Evolutionary conservation across 2,113 vertebrate genomes (phyloP).

Genomic region (Hypomesus transpacificus): DNA sequence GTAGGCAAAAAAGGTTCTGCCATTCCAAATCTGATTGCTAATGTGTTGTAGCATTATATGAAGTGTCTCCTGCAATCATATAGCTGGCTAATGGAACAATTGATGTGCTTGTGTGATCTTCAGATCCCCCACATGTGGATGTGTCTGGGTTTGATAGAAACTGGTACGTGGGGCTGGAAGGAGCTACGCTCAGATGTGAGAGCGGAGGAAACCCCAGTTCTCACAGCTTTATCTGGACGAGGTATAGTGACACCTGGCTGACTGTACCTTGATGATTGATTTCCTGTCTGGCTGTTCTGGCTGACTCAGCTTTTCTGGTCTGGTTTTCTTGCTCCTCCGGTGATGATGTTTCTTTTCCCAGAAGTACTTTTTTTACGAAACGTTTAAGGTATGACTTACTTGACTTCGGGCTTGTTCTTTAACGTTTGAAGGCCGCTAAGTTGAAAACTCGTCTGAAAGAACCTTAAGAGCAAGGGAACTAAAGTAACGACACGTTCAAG

Average conservation of each 20-base stretch:
- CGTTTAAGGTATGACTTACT: too few species aligned
- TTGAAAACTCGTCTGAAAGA: too few species aligned
- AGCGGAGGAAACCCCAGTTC: slow-evolving; percentile 81
- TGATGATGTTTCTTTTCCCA: too few species aligned
- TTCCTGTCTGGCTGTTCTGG: slow-evolving; percentile 15
- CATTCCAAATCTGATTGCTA: too few species aligned
- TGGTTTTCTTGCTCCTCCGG: neutral
- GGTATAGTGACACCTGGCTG: slow-evolving; percentile 62
- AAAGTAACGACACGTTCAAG: too few species aligned
- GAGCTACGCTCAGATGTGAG: slow-evolving; percentile 57
- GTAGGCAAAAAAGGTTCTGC: too few species aligned
- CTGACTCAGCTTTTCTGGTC: neutral
- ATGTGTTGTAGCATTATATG: neutral
- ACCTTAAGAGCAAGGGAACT: too few species aligned
- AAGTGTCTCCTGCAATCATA: neutral
- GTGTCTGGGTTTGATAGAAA: slow-evolving; percentile 53
- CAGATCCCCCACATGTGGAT: slow-evolving; percentile 66
- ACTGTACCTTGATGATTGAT: slow-evolving; percentile 25
- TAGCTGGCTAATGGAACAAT: neutral
- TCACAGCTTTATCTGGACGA: slow-evolving; percentile 79
- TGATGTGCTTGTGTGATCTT: neutral
- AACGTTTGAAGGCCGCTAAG: too few species aligned
- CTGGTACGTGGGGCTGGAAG: slow-evolving; percentile 62
- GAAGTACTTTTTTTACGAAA: too few species aligned
- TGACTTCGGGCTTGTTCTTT: too few species aligned